These are phyloP conservation scores for Drosophila orena DNA, from an alignment of 1,140 invertebrate species.

Conservation along the genomic window DNA sequence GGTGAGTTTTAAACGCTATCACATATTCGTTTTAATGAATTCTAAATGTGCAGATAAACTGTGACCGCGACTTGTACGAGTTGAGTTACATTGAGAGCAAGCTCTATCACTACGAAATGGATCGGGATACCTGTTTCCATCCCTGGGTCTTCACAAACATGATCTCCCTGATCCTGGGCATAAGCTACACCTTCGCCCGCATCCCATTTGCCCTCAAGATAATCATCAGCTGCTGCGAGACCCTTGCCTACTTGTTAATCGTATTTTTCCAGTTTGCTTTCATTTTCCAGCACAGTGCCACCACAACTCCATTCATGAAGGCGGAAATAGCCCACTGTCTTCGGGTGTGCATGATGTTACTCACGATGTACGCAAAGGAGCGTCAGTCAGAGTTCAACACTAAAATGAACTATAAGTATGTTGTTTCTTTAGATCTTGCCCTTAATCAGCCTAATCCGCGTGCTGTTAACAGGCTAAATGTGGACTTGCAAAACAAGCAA, in stretches of 20 bases:
- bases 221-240: constrained; percentile 87
- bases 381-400: constrained; percentile 95
- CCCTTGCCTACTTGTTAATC: constrained; percentile 88
- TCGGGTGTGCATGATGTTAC: constrained; percentile 88
- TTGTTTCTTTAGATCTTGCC: not conserved
- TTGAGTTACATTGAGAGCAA: constrained; percentile 42
- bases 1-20: constrained; percentile 75
- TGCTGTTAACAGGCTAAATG: constrained; percentile 39
- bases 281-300: constrained; percentile 86
- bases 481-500: constrained; percentile 91
- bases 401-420: constrained; percentile 88
- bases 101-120: constrained; percentile 48
- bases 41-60: constrained; percentile 22
- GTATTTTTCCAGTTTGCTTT: constrained; percentile 87
- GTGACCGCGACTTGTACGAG: constrained; percentile 16
- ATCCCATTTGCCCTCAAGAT: constrained; percentile 94
- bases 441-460: not conserved
- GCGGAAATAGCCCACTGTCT: constrained; percentile 89
- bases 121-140: constrained; percentile 84
- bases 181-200: constrained; percentile 92
- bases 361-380: constrained; percentile 92
- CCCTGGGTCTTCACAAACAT: constrained; percentile 92
- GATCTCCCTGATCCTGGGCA: constrained; percentile 90
- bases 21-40: not conserved
- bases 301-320: constrained; percentile 88